These are phyloP conservation scores for Molossus alvarezi DNA, from an alignment of 2,797 vertebrate species.

Conservation along the genomic window DNA sequence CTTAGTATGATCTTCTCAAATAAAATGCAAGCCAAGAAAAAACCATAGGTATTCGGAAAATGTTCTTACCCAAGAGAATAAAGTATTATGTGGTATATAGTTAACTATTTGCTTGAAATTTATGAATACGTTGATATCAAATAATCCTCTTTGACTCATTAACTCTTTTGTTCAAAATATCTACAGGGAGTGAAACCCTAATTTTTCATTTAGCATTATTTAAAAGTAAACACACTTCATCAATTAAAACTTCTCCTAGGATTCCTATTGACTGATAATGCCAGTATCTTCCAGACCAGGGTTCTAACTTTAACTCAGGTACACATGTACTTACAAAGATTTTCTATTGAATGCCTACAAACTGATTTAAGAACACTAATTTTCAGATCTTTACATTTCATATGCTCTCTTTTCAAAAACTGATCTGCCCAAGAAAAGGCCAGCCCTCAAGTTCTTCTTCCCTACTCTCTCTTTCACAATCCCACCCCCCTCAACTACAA, in stretches of 20 bases:
- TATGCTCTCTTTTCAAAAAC: not conserved
- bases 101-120: not conserved
- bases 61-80: not conserved
- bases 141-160: not conserved
- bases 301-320: conserved; percentile 6
- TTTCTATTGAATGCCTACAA: not conserved
- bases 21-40: not conserved
- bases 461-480: not conserved
- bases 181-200: not conserved
- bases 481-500: not conserved
- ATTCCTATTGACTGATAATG: conserved; percentile 12
- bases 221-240: conserved; percentile 2
- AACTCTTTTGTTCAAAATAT: conserved; percentile 14
- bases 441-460: not conserved
- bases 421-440: not conserved
- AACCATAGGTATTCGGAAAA: not conserved
- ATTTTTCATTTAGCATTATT: conserved; percentile 23
- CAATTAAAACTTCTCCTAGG: not conserved
- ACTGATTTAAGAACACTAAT: not conserved
- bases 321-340: not conserved
- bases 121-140: not conserved
- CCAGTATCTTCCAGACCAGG: not conserved
- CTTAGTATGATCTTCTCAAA: conserved; percentile 9
- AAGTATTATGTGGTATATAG: not conserved
- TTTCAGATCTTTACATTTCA: conserved; percentile 6